These are phyloP conservation scores for Macropis europaea DNA, from an alignment of 2,888 invertebrate genomes.

Conservation along the genomic window DNA sequence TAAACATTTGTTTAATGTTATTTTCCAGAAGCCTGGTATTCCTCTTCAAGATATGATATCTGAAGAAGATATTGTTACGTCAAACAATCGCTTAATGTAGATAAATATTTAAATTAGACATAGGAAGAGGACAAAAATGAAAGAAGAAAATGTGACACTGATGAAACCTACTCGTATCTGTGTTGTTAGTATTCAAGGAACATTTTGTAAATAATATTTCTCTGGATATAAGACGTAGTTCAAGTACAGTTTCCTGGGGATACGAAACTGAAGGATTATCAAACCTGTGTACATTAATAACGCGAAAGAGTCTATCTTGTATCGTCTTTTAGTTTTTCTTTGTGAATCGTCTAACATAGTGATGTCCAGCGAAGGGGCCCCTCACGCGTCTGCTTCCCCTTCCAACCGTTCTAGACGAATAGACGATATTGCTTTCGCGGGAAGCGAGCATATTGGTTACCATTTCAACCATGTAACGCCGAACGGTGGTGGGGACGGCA, in stretches of 20 bases:
- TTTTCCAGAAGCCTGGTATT: conserved; percentile 66
- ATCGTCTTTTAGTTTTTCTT: conserved; percentile 49
- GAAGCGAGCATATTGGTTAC: too few relatives aligned
- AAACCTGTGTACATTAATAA: conserved; percentile 33
- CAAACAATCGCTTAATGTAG: conserved; percentile 64
- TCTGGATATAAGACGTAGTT: conserved; percentile 18
- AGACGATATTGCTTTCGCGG: too few relatives aligned
- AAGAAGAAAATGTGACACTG: conserved; percentile 17
- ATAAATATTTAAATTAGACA: conserved; percentile 34
- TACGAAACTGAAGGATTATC: conserved; percentile 15
- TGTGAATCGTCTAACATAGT: background rate
- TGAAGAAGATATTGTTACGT: conserved; percentile 67
- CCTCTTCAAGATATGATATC: conserved; percentile 71
- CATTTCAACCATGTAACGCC: too few relatives aligned
- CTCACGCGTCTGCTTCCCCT: too few relatives aligned
- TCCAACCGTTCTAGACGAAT: too few relatives aligned
- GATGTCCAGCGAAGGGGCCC: too few relatives aligned
- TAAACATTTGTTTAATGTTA: conserved; percentile 3
- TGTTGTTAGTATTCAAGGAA: conserved; percentile 5
- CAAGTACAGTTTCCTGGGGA: conserved; percentile 10
- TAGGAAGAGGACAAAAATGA: conserved; percentile 6
- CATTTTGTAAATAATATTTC: conserved; percentile 55
- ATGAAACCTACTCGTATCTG: conserved; percentile 31
- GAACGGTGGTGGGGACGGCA: too few relatives aligned
- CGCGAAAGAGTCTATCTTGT: conserved; percentile 19